These are phyloP conservation scores for Megaceryle maxima DNA, from an alignment of 2,113 vertebrate genomes.

Conservation along the genomic window DNA sequence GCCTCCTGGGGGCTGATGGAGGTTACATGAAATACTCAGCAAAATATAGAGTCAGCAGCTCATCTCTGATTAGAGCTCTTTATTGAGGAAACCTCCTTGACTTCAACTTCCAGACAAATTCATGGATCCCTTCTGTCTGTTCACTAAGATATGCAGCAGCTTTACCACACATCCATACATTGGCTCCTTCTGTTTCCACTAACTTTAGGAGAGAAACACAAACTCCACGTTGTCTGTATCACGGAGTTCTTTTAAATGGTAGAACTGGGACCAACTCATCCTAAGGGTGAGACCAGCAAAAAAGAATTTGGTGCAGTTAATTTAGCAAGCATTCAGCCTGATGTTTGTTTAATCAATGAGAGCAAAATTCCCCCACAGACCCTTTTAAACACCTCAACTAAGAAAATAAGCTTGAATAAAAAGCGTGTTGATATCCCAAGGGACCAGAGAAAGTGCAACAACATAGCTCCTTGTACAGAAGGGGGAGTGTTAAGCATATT, in stretches of 20 bases:
- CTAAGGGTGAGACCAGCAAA: not conserved
- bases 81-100: not conserved
- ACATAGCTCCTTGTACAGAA: slow-evolving; percentile 37
- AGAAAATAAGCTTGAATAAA: slow-evolving; percentile 51
- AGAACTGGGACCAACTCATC: not conserved
- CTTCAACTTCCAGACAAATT: not conserved
- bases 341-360: slow-evolving; percentile 34
- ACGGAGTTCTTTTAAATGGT: not conserved
- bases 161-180: not conserved
- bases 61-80: not conserved
- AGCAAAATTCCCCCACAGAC: not conserved
- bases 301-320: not conserved
- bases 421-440: slow-evolving; percentile 17
- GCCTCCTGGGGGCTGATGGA: not conserved
- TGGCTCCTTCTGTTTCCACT: not conserved
- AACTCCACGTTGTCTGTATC: not conserved
- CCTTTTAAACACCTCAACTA: slow-evolving; percentile 44
- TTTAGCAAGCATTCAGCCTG: slow-evolving; percentile 10
- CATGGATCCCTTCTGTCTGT: not conserved
- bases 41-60: not conserved
- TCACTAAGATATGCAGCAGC: not conserved
- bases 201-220: not conserved
- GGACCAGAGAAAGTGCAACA: slow-evolving; percentile 49
- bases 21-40: not conserved
- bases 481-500: slow-evolving; percentile 56